Conservation (phyloP, 2,888 invertebrate genomes). For the Allacma fusca region DNA sequence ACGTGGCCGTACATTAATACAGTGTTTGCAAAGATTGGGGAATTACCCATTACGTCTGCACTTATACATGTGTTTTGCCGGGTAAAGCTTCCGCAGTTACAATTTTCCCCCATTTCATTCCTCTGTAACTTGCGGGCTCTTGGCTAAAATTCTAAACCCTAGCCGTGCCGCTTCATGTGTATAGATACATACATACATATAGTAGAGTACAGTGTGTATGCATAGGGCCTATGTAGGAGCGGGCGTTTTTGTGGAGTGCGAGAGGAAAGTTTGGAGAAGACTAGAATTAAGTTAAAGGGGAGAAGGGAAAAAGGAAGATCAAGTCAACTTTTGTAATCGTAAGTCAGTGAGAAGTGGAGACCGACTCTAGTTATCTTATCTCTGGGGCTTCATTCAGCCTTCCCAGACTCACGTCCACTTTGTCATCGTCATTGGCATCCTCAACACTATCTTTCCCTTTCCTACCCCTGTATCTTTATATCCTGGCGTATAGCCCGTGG, state of each 20-base stretch:
- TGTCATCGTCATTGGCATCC: conserved; percentile 1
- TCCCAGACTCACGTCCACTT: background rate
- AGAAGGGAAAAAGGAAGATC: background rate
- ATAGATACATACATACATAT: too few species aligned
- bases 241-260: too few species aligned
- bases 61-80: background rate
- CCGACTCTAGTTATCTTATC: background rate
- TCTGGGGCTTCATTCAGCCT: background rate
- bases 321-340: conserved; percentile 12
- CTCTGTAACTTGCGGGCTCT: too few species aligned
- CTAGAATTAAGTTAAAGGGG: too few species aligned
- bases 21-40: background rate
- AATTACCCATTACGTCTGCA: background rate
- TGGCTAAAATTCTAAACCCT: too few species aligned
- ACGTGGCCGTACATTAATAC: background rate
- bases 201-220: too few species aligned
- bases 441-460: background rate
- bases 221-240: too few species aligned
- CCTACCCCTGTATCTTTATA: too few species aligned
- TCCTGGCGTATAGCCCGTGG: too few species aligned
- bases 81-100: background rate
- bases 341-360: background rate
- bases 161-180: too few species aligned
- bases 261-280: too few species aligned
- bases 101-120: background rate